Percentiles rank a stretch among this genome's conserved stretches.
Evolutionary conservation across 2,797 vertebrate species (phyloP).

Genomic region (Spinus olivaceus): DNA sequence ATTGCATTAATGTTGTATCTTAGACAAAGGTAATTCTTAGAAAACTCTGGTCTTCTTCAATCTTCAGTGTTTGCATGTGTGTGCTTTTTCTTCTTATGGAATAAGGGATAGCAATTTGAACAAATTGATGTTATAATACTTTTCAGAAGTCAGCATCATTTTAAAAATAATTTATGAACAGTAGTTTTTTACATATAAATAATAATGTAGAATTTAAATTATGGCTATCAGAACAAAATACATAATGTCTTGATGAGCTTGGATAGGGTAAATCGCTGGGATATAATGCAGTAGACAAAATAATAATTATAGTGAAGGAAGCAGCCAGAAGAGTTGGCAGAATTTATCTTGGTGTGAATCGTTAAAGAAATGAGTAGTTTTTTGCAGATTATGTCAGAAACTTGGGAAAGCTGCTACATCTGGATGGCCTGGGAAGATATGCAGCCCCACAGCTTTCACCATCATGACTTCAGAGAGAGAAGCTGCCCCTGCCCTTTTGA

Average conservation of each 20-base stretch:
- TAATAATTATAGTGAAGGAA: not conserved
- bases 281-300: not conserved
- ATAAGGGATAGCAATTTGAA: not conserved
- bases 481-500: not conserved
- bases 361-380: not conserved
- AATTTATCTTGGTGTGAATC: not conserved
- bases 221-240: not conserved
- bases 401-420: not conserved
- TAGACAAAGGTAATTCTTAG: not conserved
- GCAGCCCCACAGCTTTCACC: not conserved
- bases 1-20: not conserved
- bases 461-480: not conserved
- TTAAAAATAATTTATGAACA: not conserved
- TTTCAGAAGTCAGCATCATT: not conserved
- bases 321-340: not conserved
- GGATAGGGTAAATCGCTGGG: not conserved
- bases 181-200: not conserved
- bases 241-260: not conserved
- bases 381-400: not conserved
- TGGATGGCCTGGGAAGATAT: not conserved
- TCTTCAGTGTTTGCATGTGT: not conserved
- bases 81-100: not conserved
- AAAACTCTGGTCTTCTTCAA: not conserved
- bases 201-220: not conserved
- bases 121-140: not conserved